These are phyloP conservation scores for Oscheius sp. DNA, from an alignment of 2,888 invertebrate species.

Conservation along the genomic window DNA sequence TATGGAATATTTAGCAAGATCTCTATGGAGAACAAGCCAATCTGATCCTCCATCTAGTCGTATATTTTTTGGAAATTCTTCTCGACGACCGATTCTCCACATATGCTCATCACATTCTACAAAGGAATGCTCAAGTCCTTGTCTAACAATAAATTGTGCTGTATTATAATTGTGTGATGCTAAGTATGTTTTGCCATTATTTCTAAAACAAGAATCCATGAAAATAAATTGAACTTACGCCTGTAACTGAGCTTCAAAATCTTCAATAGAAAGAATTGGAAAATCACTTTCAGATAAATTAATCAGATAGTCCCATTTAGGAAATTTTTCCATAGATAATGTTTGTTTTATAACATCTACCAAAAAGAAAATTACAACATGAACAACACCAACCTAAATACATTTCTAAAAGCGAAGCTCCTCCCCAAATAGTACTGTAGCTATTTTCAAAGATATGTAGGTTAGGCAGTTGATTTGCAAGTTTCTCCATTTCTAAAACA, in stretches of 20 bases:
- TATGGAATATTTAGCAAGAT: slow-evolving; percentile 85
- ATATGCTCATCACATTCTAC: slow-evolving; percentile 96
- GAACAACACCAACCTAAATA: slow-evolving; percentile 75
- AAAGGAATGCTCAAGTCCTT: slow-evolving; percentile 95
- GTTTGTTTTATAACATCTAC: slow-evolving; percentile 38
- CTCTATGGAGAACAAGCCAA: slow-evolving; percentile 90
- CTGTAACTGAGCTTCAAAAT: slow-evolving; percentile 59
- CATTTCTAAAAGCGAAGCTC: slow-evolving; percentile 92
- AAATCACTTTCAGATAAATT: slow-evolving; percentile 72
- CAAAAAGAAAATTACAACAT: background rate
- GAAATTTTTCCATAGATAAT: slow-evolving; percentile 38
- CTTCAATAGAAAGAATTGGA: slow-evolving; percentile 64
- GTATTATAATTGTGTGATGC: slow-evolving; percentile 92
- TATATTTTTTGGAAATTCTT: slow-evolving; percentile 76
- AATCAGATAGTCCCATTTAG: slow-evolving; percentile 69
- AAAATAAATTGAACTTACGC: slow-evolving; percentile 6
- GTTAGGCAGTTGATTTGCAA: slow-evolving; percentile 59
- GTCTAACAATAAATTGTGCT: slow-evolving; percentile 88
- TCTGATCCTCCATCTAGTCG: slow-evolving; percentile 96
- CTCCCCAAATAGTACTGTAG: slow-evolving; percentile 91
- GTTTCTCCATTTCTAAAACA: slow-evolving; percentile 56
- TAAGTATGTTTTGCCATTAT: slow-evolving; percentile 90
- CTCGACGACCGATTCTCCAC: slow-evolving; percentile 83
- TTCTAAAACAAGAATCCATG: slow-evolving; percentile 45
- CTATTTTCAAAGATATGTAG: slow-evolving; percentile 54